A percentile compares a stretch with the other conserved stretches of the same genome.
These are phyloP conservation scores for Altica lythri DNA, from an alignment of 2,888 invertebrate genomes.

Conservation along the genomic window DNA sequence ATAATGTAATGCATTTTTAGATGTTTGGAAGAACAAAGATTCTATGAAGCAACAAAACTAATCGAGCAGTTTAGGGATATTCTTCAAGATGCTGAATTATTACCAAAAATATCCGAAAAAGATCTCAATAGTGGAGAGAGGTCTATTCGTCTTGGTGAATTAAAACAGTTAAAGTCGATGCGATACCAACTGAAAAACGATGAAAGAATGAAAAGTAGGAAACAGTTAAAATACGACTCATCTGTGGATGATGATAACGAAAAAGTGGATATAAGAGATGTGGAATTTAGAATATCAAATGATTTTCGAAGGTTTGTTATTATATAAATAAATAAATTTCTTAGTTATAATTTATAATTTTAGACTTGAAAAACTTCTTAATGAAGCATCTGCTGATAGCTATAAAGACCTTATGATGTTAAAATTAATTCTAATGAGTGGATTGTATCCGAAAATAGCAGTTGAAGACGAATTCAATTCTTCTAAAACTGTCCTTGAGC, in stretches of 20 bases:
- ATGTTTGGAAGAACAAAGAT: conserved; percentile 94
- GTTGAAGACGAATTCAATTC: conserved; percentile 94
- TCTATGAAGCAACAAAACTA: conserved; percentile 95
- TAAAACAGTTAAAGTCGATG: conserved; percentile 82
- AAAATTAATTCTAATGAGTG: conserved; percentile 85
- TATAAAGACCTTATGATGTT: conserved; percentile 71
- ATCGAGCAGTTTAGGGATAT: conserved; percentile 86
- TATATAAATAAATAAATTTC: too few species aligned
- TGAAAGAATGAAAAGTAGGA: conserved; percentile 71
- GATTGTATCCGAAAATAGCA: conserved; percentile 94
- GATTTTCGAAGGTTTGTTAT: conserved; percentile 58
- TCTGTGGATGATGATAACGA: conserved; percentile 65
- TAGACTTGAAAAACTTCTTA: conserved; percentile 62
- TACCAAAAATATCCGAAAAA: conserved; percentile 44
- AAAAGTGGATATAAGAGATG: conserved; percentile 49
- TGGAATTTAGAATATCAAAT: conserved; percentile 76
- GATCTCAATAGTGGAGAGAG: conserved; percentile 74
- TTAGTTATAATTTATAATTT: too few species aligned
- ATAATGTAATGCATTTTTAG: neutral
- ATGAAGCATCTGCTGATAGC: conserved; percentile 67
- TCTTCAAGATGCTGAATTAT: conserved; percentile 63
- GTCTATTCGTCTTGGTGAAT: conserved; percentile 83
- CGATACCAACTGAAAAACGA: conserved; percentile 56
- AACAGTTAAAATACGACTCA: conserved; percentile 72
- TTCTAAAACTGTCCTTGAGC: conserved; percentile 80